Percentiles rank a stretch among this genome's conserved stretches.
These are phyloP conservation scores for Podabrus alpinus DNA, from an alignment of 2,888 invertebrate genomes.

Conservation along the genomic window DNA sequence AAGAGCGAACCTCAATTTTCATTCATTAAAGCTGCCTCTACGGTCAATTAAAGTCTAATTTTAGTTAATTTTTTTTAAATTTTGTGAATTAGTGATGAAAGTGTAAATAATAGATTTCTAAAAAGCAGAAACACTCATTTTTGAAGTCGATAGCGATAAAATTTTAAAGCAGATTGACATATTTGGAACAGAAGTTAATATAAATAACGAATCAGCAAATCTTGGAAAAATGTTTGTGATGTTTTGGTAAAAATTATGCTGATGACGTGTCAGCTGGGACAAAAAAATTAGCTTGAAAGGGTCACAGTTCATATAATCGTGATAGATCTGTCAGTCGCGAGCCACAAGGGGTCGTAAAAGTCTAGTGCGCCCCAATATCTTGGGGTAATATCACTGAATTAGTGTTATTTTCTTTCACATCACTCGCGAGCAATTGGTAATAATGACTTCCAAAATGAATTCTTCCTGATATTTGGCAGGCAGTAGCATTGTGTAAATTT, in stretches of 20 bases:
- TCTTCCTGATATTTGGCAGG: slow-evolving; percentile 31
- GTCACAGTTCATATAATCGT: slow-evolving; percentile 4
- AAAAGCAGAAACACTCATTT: background rate
- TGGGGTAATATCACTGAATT: slow-evolving; percentile 26
- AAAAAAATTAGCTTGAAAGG: background rate
- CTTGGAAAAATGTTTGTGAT: background rate
- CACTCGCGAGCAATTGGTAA: slow-evolving; percentile 31
- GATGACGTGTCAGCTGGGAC: background rate
- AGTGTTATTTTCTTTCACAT: slow-evolving; percentile 30
- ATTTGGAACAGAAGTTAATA: slow-evolving; percentile 6
- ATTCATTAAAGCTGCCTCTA: background rate
- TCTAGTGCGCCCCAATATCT: slow-evolving; percentile 27
- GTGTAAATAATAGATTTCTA: background rate
- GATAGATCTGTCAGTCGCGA: slow-evolving; percentile 18
- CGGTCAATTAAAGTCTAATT: background rate
- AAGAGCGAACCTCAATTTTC: background rate
- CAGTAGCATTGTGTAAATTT: slow-evolving; percentile 30
- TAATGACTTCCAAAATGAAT: slow-evolving; percentile 33
- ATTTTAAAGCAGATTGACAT: slow-evolving; percentile 2
- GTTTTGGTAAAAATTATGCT: background rate
- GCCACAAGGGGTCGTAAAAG: slow-evolving; percentile 18
- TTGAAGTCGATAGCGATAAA: background rate
- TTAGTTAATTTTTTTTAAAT: background rate
- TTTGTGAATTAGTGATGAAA: background rate
- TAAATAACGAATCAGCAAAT: background rate